Evolutionary conservation across 2,797 vertebrate genomes (phyloP).

Genomic region (Periparus ater): DNA sequence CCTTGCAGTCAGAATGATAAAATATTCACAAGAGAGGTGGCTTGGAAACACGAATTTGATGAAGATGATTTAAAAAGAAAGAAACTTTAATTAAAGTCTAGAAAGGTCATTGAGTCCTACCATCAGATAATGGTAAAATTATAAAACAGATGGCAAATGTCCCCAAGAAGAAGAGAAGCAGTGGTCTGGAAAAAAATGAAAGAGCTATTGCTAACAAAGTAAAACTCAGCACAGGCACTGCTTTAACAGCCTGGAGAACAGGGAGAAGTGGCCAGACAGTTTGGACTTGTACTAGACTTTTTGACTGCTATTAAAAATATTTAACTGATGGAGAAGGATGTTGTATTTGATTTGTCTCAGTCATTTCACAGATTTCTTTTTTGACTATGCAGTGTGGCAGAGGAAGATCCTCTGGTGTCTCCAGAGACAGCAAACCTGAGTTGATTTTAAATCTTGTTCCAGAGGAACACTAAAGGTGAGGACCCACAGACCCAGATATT

Average conservation of each 20-base stretch:
- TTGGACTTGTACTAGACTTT: neutral
- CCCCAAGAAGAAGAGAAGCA: constrained; percentile 57
- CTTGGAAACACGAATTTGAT: constrained; percentile 68
- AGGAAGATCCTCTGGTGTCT: neutral
- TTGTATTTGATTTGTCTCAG: neutral
- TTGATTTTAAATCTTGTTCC: neutral
- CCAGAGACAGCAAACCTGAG: neutral
- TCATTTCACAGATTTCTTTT: neutral
- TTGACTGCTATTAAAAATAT: neutral
- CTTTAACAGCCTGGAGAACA: neutral
- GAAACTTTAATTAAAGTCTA: constrained; percentile 75
- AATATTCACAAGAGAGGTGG: constrained; percentile 64
- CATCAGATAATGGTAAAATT: constrained; percentile 68
- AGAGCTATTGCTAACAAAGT: neutral
- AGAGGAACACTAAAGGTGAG: neutral
- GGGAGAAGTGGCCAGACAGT: neutral
- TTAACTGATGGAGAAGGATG: neutral
- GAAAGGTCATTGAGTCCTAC: constrained; percentile 70
- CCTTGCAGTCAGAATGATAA: constrained; percentile 57
- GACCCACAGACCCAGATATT: neutral
- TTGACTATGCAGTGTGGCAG: neutral
- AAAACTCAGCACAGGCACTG: neutral
- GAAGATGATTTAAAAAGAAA: constrained; percentile 73
- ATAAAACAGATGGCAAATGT: constrained; percentile 70
- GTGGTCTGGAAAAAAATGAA: constrained; percentile 44